Base-by-base conservation (phyloP, 2,888 invertebrate species). In the Smittia sp. region DNA sequence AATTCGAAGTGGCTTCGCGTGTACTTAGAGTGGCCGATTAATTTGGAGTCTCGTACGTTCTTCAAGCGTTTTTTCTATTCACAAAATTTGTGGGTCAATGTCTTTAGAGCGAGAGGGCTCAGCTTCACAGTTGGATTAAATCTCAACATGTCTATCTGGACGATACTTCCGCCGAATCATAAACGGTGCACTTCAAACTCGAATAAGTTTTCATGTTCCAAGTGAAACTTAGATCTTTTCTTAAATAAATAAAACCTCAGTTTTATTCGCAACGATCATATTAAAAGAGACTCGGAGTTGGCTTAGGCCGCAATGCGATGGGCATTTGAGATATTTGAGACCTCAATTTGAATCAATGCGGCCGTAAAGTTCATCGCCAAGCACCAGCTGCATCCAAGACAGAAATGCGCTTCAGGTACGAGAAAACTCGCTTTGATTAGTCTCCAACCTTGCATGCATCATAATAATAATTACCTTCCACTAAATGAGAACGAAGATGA, bases 341-440 rank as follows among this genome's bases (percentile, higher is more conserved):
- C 66, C 66, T 66, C 32, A 66, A 66, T 66, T 65, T 25, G 27
- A 65, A 65, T 32, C 38, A 63, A 25, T 63, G 66, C 27, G 18
- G 32, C 18, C 32, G 38, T 15, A 63, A 63, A 63, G 24, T 63
- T 22, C 62, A 63, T 39, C 38, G 9, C 18, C 2, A 15, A 46
- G 38, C 38, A 38, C 6, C 6, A 38, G 11, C 46, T 46, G 46
- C 46, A 46, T 46, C 46, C 11, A 11, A 46, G n/a, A 46, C 2
- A 32, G 32, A 58, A 58, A 25, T 63, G 63, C 63, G 27, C 15
- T 13, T 27, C 13, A 63, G 25, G 27, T n/a, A 63, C 27, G 63
- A 25, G 25, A 38, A n/a, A 66, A 22, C 62, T 63, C n/a, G 25
- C 24, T 22, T 6, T 11, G 46, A n/a, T 32, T 32, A 32, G 32